Evolutionary conservation across 2,113 vertebrate genomes (phyloP), one percentile per base, ranked within the genome.

Genomic region (Sturnira hondurensis): DNA sequence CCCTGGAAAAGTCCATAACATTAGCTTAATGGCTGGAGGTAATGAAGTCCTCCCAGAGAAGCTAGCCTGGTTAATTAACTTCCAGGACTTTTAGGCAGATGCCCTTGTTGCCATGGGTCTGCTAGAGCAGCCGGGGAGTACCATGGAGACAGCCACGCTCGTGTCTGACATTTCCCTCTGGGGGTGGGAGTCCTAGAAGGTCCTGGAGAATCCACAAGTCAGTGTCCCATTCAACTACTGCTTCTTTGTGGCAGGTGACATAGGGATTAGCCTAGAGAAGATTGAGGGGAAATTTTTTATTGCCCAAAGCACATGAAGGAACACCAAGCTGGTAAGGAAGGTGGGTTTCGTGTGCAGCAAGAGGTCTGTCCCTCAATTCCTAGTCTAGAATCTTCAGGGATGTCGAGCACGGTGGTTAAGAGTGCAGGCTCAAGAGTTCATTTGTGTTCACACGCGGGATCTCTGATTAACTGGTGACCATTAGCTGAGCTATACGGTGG

Each of bases 21-120:
- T 98, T 98, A 98, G 95, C 96, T 98, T 98, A 98, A 98, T 98
- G 97, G 98, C 96, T 88, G 89, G 91, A 98, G 97, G 98, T 98
- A 98, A 98, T 98, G 98, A 98, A 97, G 97, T 97, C 89, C 97
- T 97, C 82, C 54, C 95, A 86, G 92, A 92, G 96, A 91, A 98
- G 93, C 96, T 82, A 92, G 97, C 96, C 97, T 97, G 92, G 89
- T 95, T 96, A 98, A 98, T 98, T 98, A 98, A 98, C 98, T 98
- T 89, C 54, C 43, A 54, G 93, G 93, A 96, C 97, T 98, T 95
- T 77, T 47, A 96, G 91, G 93, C 89, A 97, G 96, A 91, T 16
- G 3, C 86, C 93, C 93, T 93, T 6, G 73, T 41, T 0, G 91
- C 70, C 67, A 38, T 43, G 6, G 89, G 80, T 81, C 94, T 38